Base-by-base conservation (phyloP, 2,113 vertebrate genomes). In the Chionomys nivalis region DNA sequence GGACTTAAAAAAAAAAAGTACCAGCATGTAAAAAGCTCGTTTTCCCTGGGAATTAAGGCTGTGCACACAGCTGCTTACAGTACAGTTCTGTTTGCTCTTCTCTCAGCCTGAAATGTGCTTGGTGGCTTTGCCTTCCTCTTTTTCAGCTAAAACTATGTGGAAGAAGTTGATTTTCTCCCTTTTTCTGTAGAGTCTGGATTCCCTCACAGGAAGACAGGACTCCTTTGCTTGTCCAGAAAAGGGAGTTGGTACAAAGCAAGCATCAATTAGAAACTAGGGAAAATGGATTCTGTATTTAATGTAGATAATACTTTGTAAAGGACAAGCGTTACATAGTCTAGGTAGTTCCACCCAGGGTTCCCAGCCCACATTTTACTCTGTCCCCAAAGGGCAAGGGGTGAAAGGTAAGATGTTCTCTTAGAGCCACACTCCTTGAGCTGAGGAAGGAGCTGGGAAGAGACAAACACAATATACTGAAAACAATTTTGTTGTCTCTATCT, bases 1-100 rank as follows among this genome's bases (percentile, higher is more conserved):
- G 98, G 68, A 98, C 97, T 98, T 98, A 19, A 58, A 58, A 98
- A 98, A 58, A 68, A 33, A 68, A 87, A 49, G 93, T 98, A 98
- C 98, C 98, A 98, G 98, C 98, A 98, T 98, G 98, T 97, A 93
- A 89, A 97, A 90, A 83, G 31, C 65, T 47, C 1, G 44, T 91
- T 72, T 44, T 83, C 49, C 88, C 26, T 79, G 96, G 97, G 86
- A 97, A 96, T 98, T 96, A 96, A 96, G 97, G 97, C 98, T 97
- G 98, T 97, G 26, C 96, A 91, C 96, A 98, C 90, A 95, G 33
- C 92, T 93, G 92, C 97, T 94, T 96, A 88, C 85, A 92, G 63
- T 97, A 96, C 96, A 98, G 96, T 97, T 96, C 97, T 95, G 97
- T 66, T 85, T 93, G 92, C 96, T 97, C 97, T 96, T 97, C 87